These are phyloP conservation scores for Megaceryle torquata DNA, from an alignment of 2,113 vertebrate genomes.

Conservation along the genomic window DNA sequence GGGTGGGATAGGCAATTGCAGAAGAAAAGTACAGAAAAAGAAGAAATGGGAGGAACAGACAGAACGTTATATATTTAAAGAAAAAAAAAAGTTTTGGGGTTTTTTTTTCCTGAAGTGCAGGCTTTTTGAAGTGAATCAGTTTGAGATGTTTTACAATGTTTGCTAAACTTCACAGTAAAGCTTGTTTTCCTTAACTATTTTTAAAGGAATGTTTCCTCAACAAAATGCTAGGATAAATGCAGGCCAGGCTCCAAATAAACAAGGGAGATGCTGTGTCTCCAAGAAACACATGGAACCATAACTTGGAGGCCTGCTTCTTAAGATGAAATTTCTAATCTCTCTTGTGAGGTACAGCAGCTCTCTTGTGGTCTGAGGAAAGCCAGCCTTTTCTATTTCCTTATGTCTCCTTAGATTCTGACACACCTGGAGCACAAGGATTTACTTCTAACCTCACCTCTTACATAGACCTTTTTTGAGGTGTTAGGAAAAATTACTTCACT, in stretches of 20 bases:
- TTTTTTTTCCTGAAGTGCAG: not conserved
- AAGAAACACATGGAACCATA: not conserved
- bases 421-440: not conserved
- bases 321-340: not conserved
- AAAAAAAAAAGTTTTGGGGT: too few species aligned
- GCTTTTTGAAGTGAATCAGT: not conserved
- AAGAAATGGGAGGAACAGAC: not conserved
- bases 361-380: not conserved
- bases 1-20: not conserved
- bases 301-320: not conserved
- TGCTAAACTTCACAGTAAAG: not conserved
- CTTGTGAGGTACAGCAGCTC: not conserved
- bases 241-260: not conserved
- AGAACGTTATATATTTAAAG: not conserved
- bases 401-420: not conserved
- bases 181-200: not conserved
- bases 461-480: rapidly evolving
- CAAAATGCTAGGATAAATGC: not conserved
- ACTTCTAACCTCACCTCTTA: not conserved
- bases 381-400: not conserved
- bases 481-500: not conserved
- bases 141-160: not conserved
- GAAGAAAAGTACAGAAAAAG: not conserved
- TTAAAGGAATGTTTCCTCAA: not conserved
- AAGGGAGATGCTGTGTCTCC: not conserved